These are phyloP conservation scores for Mythimna ferrago DNA, from an alignment of 2,888 invertebrate species.

Conservation along the genomic window DNA sequence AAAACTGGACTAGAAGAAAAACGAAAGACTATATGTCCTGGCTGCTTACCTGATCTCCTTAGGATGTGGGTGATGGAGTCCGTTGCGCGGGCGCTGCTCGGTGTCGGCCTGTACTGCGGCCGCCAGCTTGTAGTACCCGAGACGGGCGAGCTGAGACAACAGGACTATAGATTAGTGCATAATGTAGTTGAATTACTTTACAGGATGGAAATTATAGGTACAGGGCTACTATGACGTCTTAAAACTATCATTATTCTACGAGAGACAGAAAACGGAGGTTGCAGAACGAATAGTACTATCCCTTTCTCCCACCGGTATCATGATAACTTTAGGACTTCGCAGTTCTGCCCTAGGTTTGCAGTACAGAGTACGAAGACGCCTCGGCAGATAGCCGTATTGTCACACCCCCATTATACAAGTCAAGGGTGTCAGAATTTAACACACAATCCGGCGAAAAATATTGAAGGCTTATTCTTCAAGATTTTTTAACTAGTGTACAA, in stretches of 20 bases:
- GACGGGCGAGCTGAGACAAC: slow-evolving; percentile 90
- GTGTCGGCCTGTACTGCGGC: slow-evolving; percentile 84
- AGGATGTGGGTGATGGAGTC: slow-evolving; percentile 80
- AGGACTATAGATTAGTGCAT: slow-evolving; percentile 3
- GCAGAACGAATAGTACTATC: neutral
- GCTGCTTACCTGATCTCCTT: slow-evolving; percentile 82
- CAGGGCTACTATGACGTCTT: neutral
- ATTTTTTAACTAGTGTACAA: too few species aligned
- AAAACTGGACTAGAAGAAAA: neutral
- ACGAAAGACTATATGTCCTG: neutral
- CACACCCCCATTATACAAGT: neutral
- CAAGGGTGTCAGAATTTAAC: neutral
- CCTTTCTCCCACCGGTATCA: neutral
- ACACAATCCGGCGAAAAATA: neutral
- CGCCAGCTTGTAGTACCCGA: slow-evolving; percentile 92
- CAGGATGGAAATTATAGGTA: slow-evolving; percentile 3
- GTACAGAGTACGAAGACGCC: neutral
- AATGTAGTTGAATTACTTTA: neutral
- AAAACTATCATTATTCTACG: neutral
- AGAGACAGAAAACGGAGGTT: neutral
- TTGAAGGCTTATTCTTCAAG: too few species aligned
- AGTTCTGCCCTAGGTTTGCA: neutral
- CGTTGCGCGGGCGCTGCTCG: slow-evolving; percentile 86
- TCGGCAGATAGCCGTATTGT: neutral
- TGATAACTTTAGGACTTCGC: neutral